phyloP scores from a whole-genome alignment of 1,140 invertebrate genomes.

The Scaptomyza graminum region DNA sequence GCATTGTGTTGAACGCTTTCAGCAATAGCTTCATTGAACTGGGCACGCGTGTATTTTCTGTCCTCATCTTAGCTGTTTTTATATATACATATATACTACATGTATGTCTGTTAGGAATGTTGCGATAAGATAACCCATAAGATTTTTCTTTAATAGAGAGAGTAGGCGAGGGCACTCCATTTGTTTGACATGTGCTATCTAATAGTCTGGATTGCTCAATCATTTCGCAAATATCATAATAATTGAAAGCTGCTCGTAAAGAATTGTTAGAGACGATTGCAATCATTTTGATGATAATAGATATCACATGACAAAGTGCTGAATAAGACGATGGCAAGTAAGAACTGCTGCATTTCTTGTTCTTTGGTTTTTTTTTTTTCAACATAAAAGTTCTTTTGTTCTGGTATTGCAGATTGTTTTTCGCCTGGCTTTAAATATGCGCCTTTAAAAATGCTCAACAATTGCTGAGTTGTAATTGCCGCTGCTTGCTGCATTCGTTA shows the following conservation, averaged over 20 bases:
- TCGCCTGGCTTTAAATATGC: constrained; percentile 31
- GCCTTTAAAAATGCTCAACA: constrained; percentile 51
- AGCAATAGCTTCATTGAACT: constrained; percentile 78
- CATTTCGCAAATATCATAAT: constrained; percentile 72
- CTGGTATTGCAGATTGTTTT: constrained; percentile 14
- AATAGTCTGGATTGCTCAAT: constrained; percentile 76
- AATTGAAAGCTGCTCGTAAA: constrained; percentile 62
- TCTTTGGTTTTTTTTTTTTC: too few species aligned
- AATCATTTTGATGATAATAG: not conserved
- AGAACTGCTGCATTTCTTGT: too few species aligned
- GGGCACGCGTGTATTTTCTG: constrained; percentile 56
- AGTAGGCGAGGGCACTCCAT: constrained; percentile 11
- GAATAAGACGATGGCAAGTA: not conserved
- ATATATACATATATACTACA: too few species aligned
- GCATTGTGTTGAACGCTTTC: constrained; percentile 63
- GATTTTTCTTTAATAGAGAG: constrained; percentile 22
- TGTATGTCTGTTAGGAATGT: constrained; percentile 8
- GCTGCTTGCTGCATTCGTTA: constrained; percentile 75
- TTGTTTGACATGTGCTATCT: constrained; percentile 77
- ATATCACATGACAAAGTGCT: not conserved
- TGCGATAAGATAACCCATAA: constrained; percentile 44
- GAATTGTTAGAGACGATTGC: constrained; percentile 10
- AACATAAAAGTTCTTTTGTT: constrained; percentile 1
- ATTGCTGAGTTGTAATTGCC: constrained; percentile 62
- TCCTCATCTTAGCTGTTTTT: not conserved